These are phyloP conservation scores for Saguinus midas DNA, from an alignment of 2,113 vertebrate genomes.

Conservation along the genomic window DNA sequence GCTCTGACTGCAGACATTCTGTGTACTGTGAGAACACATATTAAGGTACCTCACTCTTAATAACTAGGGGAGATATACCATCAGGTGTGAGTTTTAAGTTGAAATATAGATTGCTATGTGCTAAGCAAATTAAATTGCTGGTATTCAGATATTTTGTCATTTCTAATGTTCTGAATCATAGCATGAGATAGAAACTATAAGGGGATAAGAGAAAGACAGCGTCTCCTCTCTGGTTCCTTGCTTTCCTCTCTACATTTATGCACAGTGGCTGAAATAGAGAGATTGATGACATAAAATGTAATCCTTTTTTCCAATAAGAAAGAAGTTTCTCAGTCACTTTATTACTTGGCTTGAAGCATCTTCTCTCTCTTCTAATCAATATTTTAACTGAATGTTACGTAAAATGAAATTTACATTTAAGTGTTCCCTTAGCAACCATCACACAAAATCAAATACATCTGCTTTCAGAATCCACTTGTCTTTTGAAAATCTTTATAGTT, in stretches of 20 bases:
- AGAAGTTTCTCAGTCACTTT: constrained; percentile 37
- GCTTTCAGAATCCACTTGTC: constrained; percentile 55
- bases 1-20: background rate
- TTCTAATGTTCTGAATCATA: constrained; percentile 6
- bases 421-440: constrained; percentile 67
- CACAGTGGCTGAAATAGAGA: constrained; percentile 31
- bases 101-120: constrained; percentile 18
- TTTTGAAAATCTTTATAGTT: constrained; percentile 56
- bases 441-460: constrained; percentile 63
- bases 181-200: background rate
- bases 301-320: constrained; percentile 26
- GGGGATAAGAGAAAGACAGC: background rate
- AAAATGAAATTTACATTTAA: constrained; percentile 68
- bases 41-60: background rate
- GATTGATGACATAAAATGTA: constrained; percentile 43
- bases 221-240: constrained; percentile 5
- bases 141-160: constrained; percentile 4
- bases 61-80: background rate
- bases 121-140: background rate
- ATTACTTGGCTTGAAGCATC: constrained; percentile 37
- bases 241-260: constrained; percentile 18
- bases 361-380: constrained; percentile 62
- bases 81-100: constrained; percentile 6
- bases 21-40: background rate
- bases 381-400: constrained; percentile 61